Base-by-base conservation (phyloP, 2,888 invertebrate genomes). In the Cephus rjabovi region DNA sequence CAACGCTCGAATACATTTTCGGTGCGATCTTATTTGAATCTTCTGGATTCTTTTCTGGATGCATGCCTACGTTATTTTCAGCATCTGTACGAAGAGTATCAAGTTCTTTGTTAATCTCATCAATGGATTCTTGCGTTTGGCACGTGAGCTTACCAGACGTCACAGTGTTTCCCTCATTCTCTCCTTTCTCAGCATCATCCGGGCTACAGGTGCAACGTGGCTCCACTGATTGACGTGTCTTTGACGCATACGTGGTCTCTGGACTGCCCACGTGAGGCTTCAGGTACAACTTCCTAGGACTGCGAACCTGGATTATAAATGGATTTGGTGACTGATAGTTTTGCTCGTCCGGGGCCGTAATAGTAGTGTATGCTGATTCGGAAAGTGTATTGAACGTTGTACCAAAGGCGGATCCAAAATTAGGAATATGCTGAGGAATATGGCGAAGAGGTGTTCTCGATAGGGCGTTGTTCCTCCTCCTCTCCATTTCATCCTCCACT, bases 401-500 rank as follows among this genome's bases (percentile, higher is more conserved):
- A 56, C 56, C 56, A 56, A 40, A 40, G 40, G 4, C 15, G 40
- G 40, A 40, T 40, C 40, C 40, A 40, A 9, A 56, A 9, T 56
- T 23, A 0, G 56, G 23, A 56, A 56, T 56, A 1, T 56, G 1
- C 34, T 71, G 31, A 34, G 34, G 33, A 31, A 71, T 9, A 33
- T 34, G 77, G n/a, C 74, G 74, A 1, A 76, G 3, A 11, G 79
- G 3, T 4, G 77, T 75, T 68, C 81, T 75, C 12, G 83, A 81
- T 33, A 83, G 40, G 9, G 69, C 69, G 0, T 80, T 34, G 15
- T 37, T 76, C 70, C 88, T 83, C 69, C 88, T 81, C 69, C 86
- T 83, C 3, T 88, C 86, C 78, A 87, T 87, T 75, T 90, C 91
- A 0, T 75, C 75, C 76, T 91, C 90, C 35, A 91, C 82, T 75